phyloP scores from a whole-genome alignment of 2,888 invertebrate genomes.

The Celastrina argiolus region DNA sequence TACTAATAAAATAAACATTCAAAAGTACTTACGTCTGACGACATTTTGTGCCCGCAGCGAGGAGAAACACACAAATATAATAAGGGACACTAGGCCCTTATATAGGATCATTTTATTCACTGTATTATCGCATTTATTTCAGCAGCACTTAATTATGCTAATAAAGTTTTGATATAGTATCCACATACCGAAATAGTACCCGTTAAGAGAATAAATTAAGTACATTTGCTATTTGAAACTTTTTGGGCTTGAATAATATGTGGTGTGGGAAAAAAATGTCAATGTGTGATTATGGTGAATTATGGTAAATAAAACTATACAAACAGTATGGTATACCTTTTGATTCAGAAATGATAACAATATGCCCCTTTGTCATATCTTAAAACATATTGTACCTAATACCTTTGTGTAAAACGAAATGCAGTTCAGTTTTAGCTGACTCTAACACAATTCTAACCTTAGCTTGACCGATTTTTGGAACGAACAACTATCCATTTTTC shows the following conservation, averaged over 20 bases:
- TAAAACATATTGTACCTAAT: too few species aligned
- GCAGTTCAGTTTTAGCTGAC: too few species aligned
- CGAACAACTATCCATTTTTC: neutral
- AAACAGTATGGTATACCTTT: too few species aligned
- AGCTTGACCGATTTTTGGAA: too few species aligned
- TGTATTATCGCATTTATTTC: conserved; percentile 35
- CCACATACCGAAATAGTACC: neutral
- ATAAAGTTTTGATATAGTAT: conserved; percentile 25
- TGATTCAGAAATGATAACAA: too few species aligned
- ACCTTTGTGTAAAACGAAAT: too few species aligned
- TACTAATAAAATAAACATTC: neutral
- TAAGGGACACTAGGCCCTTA: conserved; percentile 50
- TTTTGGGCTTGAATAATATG: neutral
- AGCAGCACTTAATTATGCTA: conserved; percentile 5
- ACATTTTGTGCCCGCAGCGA: conserved; percentile 43
- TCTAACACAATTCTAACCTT: too few species aligned
- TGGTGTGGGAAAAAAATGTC: too few species aligned
- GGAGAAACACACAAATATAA: conserved; percentile 40
- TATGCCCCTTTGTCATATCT: too few species aligned
- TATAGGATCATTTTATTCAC: conserved; percentile 48
- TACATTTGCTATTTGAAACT: neutral
- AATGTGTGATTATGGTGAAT: too few species aligned
- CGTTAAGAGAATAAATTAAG: neutral
- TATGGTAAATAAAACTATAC: too few species aligned
- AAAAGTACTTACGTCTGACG: conserved; percentile 54